Evolutionary conservation across 2,113 vertebrate genomes (phyloP).

Genomic region (Halcyon senegalensis): DNA sequence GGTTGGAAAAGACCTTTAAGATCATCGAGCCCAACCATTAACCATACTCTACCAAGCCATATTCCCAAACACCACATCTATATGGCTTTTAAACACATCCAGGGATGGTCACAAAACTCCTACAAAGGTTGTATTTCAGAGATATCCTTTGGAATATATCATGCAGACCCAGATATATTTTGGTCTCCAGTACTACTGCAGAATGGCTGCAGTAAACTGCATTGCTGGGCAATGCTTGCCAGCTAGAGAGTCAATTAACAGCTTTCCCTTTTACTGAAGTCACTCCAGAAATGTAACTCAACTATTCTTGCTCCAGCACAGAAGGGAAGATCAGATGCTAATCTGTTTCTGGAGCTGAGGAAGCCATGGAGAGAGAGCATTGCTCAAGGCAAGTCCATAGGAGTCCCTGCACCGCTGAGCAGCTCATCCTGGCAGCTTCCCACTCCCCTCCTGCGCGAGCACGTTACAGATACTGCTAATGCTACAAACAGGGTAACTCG

Average conservation of each 20-base stretch:
- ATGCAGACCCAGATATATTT: not conserved
- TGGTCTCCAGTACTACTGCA: not conserved
- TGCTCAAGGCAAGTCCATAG: not conserved
- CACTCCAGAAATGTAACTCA: not conserved
- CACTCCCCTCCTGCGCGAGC: accelerated
- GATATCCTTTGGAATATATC: not conserved
- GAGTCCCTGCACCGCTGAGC: accelerated
- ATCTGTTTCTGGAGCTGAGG: not conserved
- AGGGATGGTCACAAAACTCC: not conserved
- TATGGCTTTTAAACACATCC: too few relatives aligned
- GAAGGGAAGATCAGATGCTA: not conserved
- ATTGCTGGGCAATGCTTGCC: not conserved
- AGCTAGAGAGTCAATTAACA: not conserved
- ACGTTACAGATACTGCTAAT: accelerated
- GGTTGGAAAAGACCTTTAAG: too few relatives aligned
- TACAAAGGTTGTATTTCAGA: not conserved
- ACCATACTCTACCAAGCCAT: too few relatives aligned
- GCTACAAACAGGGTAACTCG: not conserved
- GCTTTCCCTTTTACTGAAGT: not conserved
- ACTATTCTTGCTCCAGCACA: not conserved
- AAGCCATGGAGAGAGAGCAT: not conserved
- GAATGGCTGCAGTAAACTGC: not conserved
- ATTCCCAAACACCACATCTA: too few relatives aligned
- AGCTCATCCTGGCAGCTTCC: not conserved
- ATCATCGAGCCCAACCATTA: too few relatives aligned